Conservation (phyloP, 2,113 vertebrate species). For the Phylloscopus whistleri region DNA sequence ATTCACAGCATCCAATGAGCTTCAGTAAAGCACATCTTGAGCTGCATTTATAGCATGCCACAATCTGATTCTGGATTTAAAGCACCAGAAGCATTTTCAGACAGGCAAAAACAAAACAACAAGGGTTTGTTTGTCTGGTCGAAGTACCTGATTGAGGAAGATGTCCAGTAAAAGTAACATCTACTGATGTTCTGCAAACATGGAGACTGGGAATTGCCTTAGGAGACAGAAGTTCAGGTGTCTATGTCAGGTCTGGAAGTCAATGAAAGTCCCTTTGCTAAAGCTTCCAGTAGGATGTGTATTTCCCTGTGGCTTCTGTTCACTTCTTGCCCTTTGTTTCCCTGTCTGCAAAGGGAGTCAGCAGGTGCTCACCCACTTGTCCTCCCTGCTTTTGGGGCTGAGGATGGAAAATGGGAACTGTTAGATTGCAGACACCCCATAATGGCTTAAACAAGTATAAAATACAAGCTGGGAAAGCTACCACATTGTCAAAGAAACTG, state of each 20-base stretch:
- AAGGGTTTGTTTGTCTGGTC: background rate
- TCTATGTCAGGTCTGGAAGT: background rate
- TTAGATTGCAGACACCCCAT: background rate
- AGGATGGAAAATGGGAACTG: background rate
- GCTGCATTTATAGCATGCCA: background rate
- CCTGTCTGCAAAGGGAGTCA: background rate
- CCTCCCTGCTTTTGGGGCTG: background rate
- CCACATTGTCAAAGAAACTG: background rate
- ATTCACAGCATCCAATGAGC: background rate
- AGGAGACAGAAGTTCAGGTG: background rate
- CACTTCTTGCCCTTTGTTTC: background rate
- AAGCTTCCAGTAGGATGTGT: background rate
- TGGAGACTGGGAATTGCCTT: background rate
- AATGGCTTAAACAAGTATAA: background rate
- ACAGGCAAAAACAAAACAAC: background rate
- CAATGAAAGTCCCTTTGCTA: background rate
- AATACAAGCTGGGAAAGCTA: background rate
- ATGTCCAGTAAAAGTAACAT: background rate
- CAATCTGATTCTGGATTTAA: background rate
- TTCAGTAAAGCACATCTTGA: background rate
- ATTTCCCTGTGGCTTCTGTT: background rate
- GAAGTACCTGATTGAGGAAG: background rate
- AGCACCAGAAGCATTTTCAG: background rate
- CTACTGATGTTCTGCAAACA: background rate
- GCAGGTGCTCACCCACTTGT: background rate